Percentiles rank a stretch among this genome's conserved stretches.
Conservation (phyloP, 2,797 vertebrate genomes). For the Carduelis carduelis region DNA sequence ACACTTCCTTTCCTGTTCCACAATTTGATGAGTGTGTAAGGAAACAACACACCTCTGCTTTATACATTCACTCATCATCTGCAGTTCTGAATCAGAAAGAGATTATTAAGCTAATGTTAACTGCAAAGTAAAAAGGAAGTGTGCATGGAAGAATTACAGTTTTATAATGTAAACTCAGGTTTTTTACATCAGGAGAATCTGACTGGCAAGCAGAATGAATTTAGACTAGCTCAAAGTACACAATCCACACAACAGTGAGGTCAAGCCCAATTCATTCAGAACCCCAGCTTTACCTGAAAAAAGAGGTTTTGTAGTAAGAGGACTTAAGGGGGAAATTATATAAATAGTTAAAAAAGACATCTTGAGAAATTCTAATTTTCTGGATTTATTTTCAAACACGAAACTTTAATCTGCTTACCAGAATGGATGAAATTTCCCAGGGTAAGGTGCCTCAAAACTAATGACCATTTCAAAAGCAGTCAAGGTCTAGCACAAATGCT, state of each 20-base stretch:
- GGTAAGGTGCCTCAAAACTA: neutral
- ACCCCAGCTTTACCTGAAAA: neutral
- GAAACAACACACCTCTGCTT: neutral
- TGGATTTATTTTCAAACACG: neutral
- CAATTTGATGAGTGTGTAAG: neutral
- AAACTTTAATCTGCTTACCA: neutral
- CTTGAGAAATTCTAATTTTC: neutral
- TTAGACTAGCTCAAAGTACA: neutral
- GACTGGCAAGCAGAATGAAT: neutral
- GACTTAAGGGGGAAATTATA: neutral
- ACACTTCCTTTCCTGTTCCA: neutral
- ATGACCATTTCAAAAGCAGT: neutral
- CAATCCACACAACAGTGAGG: neutral
- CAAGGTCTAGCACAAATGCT: neutral
- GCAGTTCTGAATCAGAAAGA: neutral
- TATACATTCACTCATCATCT: neutral
- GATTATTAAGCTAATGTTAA: neutral
- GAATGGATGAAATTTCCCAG: neutral
- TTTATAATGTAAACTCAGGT: neutral
- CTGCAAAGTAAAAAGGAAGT: neutral
- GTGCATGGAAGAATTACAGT: neutral
- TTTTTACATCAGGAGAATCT: neutral
- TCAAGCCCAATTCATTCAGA: neutral
- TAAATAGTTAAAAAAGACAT: neutral
- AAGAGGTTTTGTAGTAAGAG: neutral